Base-by-base conservation (phyloP, 2,113 vertebrate species). In the Python bivittatus region DNA sequence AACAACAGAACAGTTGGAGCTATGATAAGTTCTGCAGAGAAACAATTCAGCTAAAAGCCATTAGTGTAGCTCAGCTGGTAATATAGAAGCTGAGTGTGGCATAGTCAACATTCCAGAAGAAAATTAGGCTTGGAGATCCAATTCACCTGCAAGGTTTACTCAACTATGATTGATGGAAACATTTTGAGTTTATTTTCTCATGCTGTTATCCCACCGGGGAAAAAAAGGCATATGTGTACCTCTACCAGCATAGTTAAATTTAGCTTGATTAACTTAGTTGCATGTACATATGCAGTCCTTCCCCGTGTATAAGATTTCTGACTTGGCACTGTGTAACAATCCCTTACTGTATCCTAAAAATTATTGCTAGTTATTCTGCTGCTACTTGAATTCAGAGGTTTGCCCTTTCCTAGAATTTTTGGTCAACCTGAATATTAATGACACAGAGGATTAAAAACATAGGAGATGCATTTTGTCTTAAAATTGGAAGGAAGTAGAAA, bases 1-100 rank as follows among this genome's bases (percentile, higher is more conserved):
- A 89, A 85, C 54, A 57, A 38, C 54, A 42, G 44, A 54, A 72
- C 61, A 90, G 86, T 48, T 58, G 85, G 42, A 83, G 29, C n/a
- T 58, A 60, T 22, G 84, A 23, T 60, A 38, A 29, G 12, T 27
- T 48, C n/a, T 91, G 29, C 84, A 90, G 91, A 94, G 93, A 88
- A 0, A 88, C 54, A 91, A 60, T 23, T 27, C n/a, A 57, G 54
- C 64, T 60, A 48, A 61, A 83, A 87, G 54, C 17, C 4, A 88
- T 90, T 58, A 12, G 22, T 58, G 84, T 83, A 17, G 38, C 85
- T 58, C 84, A 93, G 20, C 27, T 52, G 38, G 38, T 12, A 68
- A 64, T 56, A 25, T n/a, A 91, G 84, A 72, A 22, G 27, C 27
- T 79, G 38, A 53, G 48, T 56, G 85, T 57, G 72, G 10, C 17